Base-by-base conservation (phyloP, 2,113 vertebrate genomes). In the Hemichromis elongatus region DNA sequence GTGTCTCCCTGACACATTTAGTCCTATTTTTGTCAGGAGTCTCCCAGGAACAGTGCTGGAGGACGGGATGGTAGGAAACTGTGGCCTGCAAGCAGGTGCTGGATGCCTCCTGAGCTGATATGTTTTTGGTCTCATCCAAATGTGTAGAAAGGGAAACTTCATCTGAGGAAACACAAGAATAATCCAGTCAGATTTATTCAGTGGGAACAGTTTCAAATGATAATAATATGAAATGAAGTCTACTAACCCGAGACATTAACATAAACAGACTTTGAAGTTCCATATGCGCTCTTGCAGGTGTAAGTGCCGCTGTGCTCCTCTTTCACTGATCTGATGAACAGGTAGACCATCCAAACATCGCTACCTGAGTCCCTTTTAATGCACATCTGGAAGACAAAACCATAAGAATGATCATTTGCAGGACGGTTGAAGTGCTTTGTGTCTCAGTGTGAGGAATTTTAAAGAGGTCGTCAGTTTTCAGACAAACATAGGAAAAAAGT, bases 1-100 rank as follows among this genome's bases (percentile, higher is more conserved):
- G 57, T 6, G 5, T 3, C 3, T 92, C 54, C 57, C 54, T 68
- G 1, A 2, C 9, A 83, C 95, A 90, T 82, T 86, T 54, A n/a
- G 37, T 83, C 40, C 19, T 2, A 2, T 35, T 85, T 26, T 88
- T 82, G 77, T 92, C 87, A 5, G 95, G 95, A 66, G 81, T 96
- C 5, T 96, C 90, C 98, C 98, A 99, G 2, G 81, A 87, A 54
- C 98, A 99, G 5, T 4, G 5, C 66, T 93, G 92, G 53, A 96
- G 96, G 59, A 94, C 90, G 53, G 97, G 98, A 63, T 97, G 96
- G 8, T 97, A 97, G 86, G 92, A 96, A 70, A 99, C 96, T 77
- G 66, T 91, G 83, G 97, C 95, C 77, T 97, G 83, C 50, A 99
- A 95, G 88, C 97, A 98, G 86, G 96, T 95, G 5, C 56, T 63